Base-by-base conservation (phyloP, 2,888 invertebrate species). In the Drosophila eohydei region DNA sequence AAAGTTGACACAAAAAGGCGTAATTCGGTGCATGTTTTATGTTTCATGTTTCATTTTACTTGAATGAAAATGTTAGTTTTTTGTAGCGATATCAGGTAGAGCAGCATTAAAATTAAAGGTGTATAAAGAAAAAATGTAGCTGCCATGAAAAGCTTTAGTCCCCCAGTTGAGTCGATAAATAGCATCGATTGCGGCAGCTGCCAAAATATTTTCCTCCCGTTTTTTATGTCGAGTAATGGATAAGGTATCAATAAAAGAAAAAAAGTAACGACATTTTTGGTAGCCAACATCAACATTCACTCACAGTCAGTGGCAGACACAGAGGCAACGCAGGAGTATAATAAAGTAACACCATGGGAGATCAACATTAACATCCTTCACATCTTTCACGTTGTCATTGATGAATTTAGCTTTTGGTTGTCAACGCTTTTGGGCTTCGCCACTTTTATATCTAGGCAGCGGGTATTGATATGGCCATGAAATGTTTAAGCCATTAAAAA, bases 361-460 rank as follows among this genome's bases (percentile, higher is more conserved):
- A 60, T 69, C 62, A 55, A 50, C 68, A 60, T 48, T 51, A 59
- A 65, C 51, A 50, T 71, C 57, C 62, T 36, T 58, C 50, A 40
- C 66, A 62, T 67, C 63, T 43, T 48, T 67, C 57, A 26, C 57
- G 48, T 61, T 85, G 85, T 64, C 83, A 78, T 82, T 88, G 83
- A 82, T 80, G 88, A 80, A 82, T 82, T 80, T 64, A 64, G 58
- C 64, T 52, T 68, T 71, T 62, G 55, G 43, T 32, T 70, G 60
- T 79, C 66, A 79, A 34, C 30, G 44, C 26, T 40, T n/a, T 50
- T 36, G 36, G 28, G 11, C 26, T 56, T 28, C 26, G 32, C 21
- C 7, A 46, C 44, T 60, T 55, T 14, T 21, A 58, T 71, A 34
- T 56, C 3, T 52, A 21, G 3, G 3, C 26, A 30, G 9, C 16